A percentile compares a stretch with the other conserved stretches of the same genome.
These are phyloP conservation scores for Addax nasomaculatus DNA, from an alignment of 2,113 vertebrate species.

Conservation along the genomic window DNA sequence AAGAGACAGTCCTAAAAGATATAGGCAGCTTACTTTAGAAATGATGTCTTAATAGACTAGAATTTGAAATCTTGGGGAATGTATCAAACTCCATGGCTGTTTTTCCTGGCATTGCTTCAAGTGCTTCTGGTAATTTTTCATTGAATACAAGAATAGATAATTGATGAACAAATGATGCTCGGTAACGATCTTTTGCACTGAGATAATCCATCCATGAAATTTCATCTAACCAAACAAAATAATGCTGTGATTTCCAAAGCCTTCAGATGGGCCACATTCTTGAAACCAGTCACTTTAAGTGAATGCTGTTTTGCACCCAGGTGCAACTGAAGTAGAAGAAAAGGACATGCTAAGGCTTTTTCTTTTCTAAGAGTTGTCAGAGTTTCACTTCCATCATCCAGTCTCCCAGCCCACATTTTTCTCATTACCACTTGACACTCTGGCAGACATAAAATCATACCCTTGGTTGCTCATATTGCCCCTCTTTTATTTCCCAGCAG, in stretches of 20 bases:
- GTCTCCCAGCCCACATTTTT: neutral
- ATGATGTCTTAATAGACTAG: neutral
- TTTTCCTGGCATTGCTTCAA: neutral
- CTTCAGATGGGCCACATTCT: neutral
- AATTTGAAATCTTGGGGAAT: neutral
- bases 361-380: neutral
- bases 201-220: neutral
- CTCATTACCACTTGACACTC: neutral
- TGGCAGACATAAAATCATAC: neutral
- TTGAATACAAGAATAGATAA: neutral
- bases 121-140: neutral
- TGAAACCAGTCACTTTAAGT: neutral
- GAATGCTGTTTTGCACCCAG: neutral
- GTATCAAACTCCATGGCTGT: neutral
- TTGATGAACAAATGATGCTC: neutral
- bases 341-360: neutral
- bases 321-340: neutral
- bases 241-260: neutral
- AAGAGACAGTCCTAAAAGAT: neutral
- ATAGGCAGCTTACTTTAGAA: neutral
- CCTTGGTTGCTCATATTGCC: neutral
- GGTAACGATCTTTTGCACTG: neutral
- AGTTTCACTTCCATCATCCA: neutral
- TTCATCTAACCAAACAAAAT: constrained; percentile 22
- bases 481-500: neutral